Conservation (phyloP, 2,113 vertebrate species). For the Brienomyrus longianalis region DNA sequence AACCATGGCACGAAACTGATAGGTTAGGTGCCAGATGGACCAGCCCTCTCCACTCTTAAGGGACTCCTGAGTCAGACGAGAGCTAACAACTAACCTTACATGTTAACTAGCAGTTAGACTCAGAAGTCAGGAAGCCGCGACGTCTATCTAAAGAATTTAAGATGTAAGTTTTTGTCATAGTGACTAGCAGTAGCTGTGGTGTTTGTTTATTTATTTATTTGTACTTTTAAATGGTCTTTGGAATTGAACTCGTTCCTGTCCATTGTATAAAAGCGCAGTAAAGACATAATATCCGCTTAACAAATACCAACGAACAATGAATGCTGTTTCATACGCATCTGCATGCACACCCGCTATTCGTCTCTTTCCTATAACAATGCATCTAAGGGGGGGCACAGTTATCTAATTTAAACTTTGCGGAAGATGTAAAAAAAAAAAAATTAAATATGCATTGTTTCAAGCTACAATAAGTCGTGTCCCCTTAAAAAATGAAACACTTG, state of each 20-base stretch:
- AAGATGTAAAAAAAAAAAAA: conserved; percentile 49
- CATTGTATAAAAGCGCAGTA: conserved; percentile 55
- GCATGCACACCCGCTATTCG: conserved; percentile 43
- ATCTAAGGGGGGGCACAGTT: conserved; percentile 45
- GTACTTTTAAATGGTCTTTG: background rate
- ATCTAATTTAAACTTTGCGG: conserved; percentile 46
- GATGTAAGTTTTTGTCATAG: background rate
- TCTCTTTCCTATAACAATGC: conserved; percentile 47
- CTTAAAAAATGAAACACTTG: conserved; percentile 35
- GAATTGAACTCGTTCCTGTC: conserved; percentile 41
- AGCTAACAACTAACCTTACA: background rate
- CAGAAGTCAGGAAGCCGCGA: background rate
- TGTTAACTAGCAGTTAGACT: background rate
- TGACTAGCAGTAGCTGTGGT: background rate
- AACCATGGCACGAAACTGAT: background rate
- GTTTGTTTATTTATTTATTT: background rate
- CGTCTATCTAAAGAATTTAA: background rate
- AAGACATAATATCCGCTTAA: conserved; percentile 70
- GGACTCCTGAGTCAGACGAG: background rate
- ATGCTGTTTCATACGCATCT: conserved; percentile 45
- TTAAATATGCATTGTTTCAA: conserved; percentile 31
- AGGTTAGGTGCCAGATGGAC: background rate
- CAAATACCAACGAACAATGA: conserved; percentile 63
- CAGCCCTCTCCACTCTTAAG: background rate
- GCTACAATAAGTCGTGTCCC: conserved; percentile 32